Conservation (phyloP, 2,113 vertebrate species). For the Austrofundulus limnaeus region DNA sequence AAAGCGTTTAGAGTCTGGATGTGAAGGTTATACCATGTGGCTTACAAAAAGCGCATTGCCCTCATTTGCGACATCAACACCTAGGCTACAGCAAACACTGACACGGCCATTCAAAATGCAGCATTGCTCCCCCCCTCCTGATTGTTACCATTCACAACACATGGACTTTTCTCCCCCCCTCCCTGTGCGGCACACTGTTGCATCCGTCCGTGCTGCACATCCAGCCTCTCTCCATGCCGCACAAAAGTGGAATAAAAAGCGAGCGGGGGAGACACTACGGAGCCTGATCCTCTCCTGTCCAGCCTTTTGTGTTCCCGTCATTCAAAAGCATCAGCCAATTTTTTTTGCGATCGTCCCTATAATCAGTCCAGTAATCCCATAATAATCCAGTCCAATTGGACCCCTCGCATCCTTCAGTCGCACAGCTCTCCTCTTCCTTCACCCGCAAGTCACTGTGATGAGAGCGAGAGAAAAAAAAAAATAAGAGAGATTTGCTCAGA, state of each 20-base stretch:
- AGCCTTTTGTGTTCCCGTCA: conserved; percentile 70
- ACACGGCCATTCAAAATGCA: conserved; percentile 73
- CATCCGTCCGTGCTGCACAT: conserved; percentile 54
- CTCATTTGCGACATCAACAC: conserved; percentile 77
- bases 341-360: conserved; percentile 74
- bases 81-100: conserved; percentile 69
- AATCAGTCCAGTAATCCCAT: conserved; percentile 77
- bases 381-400: conserved; percentile 77
- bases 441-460: conserved; percentile 28
- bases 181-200: conserved; percentile 78
- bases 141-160: conserved; percentile 66
- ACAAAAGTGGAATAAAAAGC: conserved; percentile 57
- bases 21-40: conserved; percentile 73
- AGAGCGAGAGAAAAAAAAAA: conserved; percentile 3
- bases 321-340: conserved; percentile 72
- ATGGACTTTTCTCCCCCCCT: conserved; percentile 63
- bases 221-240: conserved; percentile 51
- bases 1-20: conserved; percentile 68
- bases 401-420: conserved; percentile 68
- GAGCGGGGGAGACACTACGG: conserved; percentile 11
- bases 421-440: conserved; percentile 55
- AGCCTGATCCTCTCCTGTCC: conserved; percentile 56
- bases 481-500: conserved; percentile 63
- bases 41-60: conserved; percentile 76
- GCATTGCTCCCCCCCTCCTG: conserved; percentile 56